These are phyloP conservation scores for Mimas tiliae DNA, from an alignment of 2,888 invertebrate genomes.

Conservation along the genomic window DNA sequence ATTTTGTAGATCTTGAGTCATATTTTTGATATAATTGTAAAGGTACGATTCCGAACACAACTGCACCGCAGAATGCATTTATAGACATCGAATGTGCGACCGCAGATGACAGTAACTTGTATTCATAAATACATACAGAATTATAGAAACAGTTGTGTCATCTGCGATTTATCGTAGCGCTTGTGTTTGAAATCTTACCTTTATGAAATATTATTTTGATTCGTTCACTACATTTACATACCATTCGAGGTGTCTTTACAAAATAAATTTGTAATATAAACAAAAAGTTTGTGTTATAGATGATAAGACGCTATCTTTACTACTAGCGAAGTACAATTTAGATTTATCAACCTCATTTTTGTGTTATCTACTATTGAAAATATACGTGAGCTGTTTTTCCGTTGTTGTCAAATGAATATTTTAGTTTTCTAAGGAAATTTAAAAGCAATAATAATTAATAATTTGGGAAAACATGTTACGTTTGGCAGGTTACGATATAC, in stretches of 20 bases:
- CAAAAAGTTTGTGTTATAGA: slow-evolving; percentile 18
- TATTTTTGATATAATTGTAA: background rate
- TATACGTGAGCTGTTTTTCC: background rate
- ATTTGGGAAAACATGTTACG: no score
- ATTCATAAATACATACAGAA: no score
- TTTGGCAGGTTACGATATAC: no score
- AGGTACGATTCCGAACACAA: background rate
- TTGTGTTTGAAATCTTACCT: background rate
- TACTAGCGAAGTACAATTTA: slow-evolving; percentile 39
- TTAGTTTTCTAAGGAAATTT: background rate
- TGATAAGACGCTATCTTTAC: slow-evolving; percentile 26
- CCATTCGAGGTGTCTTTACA: background rate
- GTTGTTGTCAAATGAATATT: background rate
- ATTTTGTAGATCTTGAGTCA: background rate
- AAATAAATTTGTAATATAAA: slow-evolving; percentile 5
- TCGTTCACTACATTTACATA: background rate
- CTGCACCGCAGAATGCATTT: background rate
- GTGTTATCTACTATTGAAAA: background rate
- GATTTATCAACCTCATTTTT: slow-evolving; percentile 27
- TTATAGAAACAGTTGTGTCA: background rate
- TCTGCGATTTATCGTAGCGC: background rate
- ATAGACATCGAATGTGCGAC: background rate
- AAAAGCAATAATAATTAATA: background rate
- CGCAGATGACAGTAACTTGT: no score
- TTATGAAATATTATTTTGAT: background rate